Evolutionary conservation across 2,797 vertebrate species (phyloP), one percentile per base, ranked within the genome.

Genomic region (Gymnopithys bicolor): DNA sequence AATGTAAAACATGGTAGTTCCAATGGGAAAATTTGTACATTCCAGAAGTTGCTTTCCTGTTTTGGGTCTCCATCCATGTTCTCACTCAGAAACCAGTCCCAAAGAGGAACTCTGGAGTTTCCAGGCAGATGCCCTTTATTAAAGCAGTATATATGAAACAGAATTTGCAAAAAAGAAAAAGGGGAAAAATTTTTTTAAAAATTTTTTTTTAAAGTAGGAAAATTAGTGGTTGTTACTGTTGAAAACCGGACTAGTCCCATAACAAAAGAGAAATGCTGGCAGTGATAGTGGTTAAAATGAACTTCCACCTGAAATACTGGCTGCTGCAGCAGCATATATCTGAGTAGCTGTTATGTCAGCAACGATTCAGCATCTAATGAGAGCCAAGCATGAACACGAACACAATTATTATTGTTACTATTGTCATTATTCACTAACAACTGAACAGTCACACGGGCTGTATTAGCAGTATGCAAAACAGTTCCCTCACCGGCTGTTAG

Each of bases 381-480:
- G 73, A 93, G 19, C 22, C 76, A 94, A 90, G 84, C 35, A 39
- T 25, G 39, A 87, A 64, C 8, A 23, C 52, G 83, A 87, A 74
- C 37, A 64, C 35, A 24, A 60, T 75, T 84, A 58, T 89, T 92
- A 73, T 49, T 87, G 32, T 67, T 90, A 53, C 84, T 89, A 80
- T 86, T 60, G 52, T 87, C 45, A 41, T 94, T 84, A 90, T 85
- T 92, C 51, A 49, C 52, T 90, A 86, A 75, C 75, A 93, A 71
- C 88, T 58, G 52, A 91, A 75, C n/a, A 86, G 79, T 81, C 80
- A 86, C 48, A 27, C 23, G 24, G 52, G 24, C 48, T 83, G 6
- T 43, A 11, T 84, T 87, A 89, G 59, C 60, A 83, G 35, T 19
- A 60, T 63, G 78, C 79, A 92, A 94, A 91, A 45, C 37, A 83